Evolutionary conservation across 2,888 invertebrate genomes (phyloP).

Genomic region (Rhagonycha fulva): DNA sequence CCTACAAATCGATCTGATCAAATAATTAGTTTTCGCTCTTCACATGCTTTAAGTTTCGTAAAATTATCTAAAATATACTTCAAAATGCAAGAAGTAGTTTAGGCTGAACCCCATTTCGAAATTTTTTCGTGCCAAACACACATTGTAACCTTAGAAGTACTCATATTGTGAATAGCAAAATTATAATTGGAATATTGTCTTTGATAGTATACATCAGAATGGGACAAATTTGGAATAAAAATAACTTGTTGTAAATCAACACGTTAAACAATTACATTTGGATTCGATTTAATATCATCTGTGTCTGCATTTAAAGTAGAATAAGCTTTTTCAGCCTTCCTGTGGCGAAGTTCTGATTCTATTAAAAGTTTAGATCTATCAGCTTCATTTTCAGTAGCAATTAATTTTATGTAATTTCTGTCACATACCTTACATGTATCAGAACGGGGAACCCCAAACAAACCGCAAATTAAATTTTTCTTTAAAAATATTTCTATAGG

Average conservation of each 20-base stretch:
- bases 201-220: too few species aligned
- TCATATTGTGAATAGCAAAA: slow-evolving; percentile 15
- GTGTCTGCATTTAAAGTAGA: background rate
- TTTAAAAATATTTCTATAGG: too few species aligned
- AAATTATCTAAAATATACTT: slow-evolving; percentile 21
- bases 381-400: too few species aligned
- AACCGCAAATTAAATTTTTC: too few species aligned
- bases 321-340: too few species aligned
- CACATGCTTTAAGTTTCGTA: slow-evolving; percentile 3
- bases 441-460: too few species aligned
- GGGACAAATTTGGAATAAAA: background rate
- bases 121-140: slow-evolving; percentile 26
- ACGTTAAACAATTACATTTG: background rate
- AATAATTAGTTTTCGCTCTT: slow-evolving; percentile 29
- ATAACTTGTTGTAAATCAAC: background rate
- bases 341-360: too few species aligned
- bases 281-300: background rate
- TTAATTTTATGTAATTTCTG: too few species aligned
- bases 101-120: slow-evolving; percentile 25
- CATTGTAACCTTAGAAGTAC: slow-evolving; percentile 20
- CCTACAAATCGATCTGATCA: slow-evolving; percentile 37
- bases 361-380: too few species aligned
- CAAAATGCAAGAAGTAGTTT: slow-evolving; percentile 29
- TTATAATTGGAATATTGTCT: too few species aligned
- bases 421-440: too few species aligned